Percentiles rank a stretch among this genome's conserved stretches.
Conservation (phyloP, 2,888 invertebrate genomes). For the Hypena proboscidalis region DNA sequence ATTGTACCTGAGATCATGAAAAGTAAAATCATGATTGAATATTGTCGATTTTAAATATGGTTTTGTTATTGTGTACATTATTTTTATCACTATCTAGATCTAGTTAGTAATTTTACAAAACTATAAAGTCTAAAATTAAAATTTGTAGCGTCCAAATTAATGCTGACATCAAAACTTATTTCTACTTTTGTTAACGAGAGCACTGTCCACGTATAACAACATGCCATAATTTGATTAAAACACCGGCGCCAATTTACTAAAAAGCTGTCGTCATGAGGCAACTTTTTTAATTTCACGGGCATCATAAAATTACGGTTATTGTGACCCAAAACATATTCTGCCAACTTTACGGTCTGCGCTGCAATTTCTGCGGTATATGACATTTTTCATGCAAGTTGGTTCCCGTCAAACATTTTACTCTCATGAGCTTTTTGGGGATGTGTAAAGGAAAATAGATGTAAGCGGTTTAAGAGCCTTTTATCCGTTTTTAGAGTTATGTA, state of each 20-base stretch:
- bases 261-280: slow-evolving; percentile 2
- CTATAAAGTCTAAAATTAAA: too few relatives aligned
- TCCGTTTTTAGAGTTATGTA: too few relatives aligned
- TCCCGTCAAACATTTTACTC: not conserved
- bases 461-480: not conserved
- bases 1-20: too few relatives aligned
- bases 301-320: slow-evolving; percentile 5
- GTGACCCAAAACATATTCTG: not conserved
- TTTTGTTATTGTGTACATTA: too few relatives aligned
- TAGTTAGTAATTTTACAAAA: too few relatives aligned
- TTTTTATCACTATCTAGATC: too few relatives aligned
- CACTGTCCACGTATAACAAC: too few relatives aligned
- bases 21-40: too few relatives aligned
- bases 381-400: slow-evolving; percentile 2
- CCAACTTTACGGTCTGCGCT: not conserved
- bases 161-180: too few relatives aligned
- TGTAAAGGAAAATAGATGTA: not conserved
- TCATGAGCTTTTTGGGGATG: not conserved
- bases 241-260: not conserved
- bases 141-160: too few relatives aligned
- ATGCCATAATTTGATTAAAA: not conserved
- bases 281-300: slow-evolving; percentile 8
- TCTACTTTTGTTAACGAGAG: too few relatives aligned
- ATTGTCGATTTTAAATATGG: too few relatives aligned
- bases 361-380: not conserved